Evolutionary conservation across 2,888 invertebrate genomes (phyloP).

Genomic region (Scelioninae gen. 1): DNA sequence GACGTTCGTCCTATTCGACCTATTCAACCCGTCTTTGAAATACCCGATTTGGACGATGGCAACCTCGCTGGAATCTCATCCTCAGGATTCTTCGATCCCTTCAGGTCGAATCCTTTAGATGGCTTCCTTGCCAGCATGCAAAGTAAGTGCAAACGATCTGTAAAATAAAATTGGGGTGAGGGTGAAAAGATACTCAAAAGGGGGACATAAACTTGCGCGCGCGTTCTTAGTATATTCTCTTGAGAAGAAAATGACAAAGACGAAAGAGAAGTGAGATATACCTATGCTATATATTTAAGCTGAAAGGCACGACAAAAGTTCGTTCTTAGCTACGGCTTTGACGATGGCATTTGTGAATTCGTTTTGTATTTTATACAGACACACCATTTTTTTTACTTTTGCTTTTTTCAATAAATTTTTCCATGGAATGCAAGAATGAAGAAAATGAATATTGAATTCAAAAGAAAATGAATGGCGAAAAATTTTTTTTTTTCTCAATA

Average conservation of each 20-base stretch:
- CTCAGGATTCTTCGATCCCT: conserved; percentile 70
- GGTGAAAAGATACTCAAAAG: conserved; percentile 40
- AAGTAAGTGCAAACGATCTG: conserved; percentile 72
- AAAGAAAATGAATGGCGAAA: conserved; percentile 14
- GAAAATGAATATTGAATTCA: conserved; percentile 31
- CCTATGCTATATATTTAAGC: conserved; percentile 31
- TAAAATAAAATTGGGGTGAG: conserved; percentile 57
- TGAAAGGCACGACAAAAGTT: conserved; percentile 55
- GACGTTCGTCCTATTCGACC: conserved; percentile 34
- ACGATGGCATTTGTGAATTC: conserved; percentile 49
- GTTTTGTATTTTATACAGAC: conserved; percentile 46
- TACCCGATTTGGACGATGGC: conserved; percentile 65
- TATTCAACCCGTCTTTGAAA: conserved; percentile 45
- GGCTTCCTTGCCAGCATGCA: conserved; percentile 74
- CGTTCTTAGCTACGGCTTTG: conserved; percentile 54
- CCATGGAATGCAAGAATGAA: conserved; percentile 12
- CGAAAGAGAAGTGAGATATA: conserved; percentile 15
- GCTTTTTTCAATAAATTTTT: conserved; percentile 44
- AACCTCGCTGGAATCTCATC: conserved; percentile 54
- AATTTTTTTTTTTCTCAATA: not conserved
- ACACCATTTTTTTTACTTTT: conserved; percentile 31
- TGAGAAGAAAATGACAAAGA: conserved; percentile 17
- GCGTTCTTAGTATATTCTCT: not conserved
- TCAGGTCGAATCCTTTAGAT: conserved; percentile 73
- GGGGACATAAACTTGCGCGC: conserved; percentile 33